Evolutionary conservation across 2,797 vertebrate genomes (phyloP), one percentile per base, ranked within the genome.

Genomic region (Trachops cirrhosus): DNA sequence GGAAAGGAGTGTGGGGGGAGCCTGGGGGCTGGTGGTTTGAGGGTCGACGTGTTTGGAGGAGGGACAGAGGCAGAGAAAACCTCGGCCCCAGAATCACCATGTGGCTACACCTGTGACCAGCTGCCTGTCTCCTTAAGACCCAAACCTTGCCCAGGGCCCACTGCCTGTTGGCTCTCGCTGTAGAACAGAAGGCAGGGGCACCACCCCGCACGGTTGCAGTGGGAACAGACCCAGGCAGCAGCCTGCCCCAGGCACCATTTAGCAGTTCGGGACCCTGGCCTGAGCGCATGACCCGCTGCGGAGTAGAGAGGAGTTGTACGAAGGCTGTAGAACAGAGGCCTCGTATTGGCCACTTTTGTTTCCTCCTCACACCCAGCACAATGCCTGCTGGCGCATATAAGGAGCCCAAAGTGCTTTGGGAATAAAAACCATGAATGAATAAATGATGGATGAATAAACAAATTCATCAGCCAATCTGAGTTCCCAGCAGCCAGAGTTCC

Each of bases 361-460:
- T 77, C 74, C 83, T 73, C 62, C 62, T 80, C 84, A 95, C 91
- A 83, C 50, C 88, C 52, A 88, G 21, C 78, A 73, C 19, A n/a
- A 48, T 67, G 52, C 34, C 90, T 85, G 78, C 34, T 93, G 89
- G 77, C 46, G 39, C 64, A 21, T 34, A 54, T n/a, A 34, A 93
- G 78, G 54, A 89, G 22, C 34, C 46, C 78, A 71, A 54, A 68
- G 11, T 67, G 46, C 34, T 19, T 34, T 32, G 89, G 73, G 67
- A 96, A 91, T 86, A 89, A 95, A 94, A 91, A 41, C n/a, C 82
- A 52, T 87, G 91, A 93, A 86, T 91, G 86, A 93, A 92, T 96
- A 96, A 96, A 95, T 87, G 22, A 93, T 34, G 84, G 78, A 22
- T 86, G 41, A 83, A 88, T 87, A 86, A 86, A 87, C 79, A 91